A percentile compares a stretch with the other conserved stretches of the same genome.
phyloP scores from a whole-genome alignment of 2,797 vertebrate species.

The Sebastes hopkinsi region DNA sequence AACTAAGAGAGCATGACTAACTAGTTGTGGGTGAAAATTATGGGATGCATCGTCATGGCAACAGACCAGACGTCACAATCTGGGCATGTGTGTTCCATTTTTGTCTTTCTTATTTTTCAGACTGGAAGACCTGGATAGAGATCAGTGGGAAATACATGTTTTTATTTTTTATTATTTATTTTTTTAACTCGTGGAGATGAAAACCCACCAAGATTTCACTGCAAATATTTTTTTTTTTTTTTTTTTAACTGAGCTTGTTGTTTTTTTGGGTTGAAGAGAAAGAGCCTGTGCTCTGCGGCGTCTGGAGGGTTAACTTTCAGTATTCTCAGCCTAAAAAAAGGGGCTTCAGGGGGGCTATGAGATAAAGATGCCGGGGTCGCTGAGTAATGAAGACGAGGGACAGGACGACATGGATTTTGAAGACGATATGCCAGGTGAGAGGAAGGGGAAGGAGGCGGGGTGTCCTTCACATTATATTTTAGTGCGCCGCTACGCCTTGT shows the following conservation, averaged over 20 bases:
- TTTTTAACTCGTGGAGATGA: constrained; percentile 63
- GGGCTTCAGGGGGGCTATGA: constrained; percentile 80
- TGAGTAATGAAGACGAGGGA: constrained; percentile 92
- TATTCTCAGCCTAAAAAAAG: constrained; percentile 76
- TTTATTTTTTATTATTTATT: constrained; percentile 1
- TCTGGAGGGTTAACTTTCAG: constrained; percentile 85
- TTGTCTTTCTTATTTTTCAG: constrained; percentile 89
- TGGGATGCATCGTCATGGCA: constrained; percentile 97
- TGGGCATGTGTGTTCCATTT: constrained; percentile 94
- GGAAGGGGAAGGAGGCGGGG: constrained; percentile 69
- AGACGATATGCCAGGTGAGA: constrained; percentile 94
- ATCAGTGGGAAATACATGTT: constrained; percentile 68
- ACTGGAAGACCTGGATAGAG: constrained; percentile 87
- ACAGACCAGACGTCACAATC: constrained; percentile 98
- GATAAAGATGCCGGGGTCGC: constrained; percentile 93
- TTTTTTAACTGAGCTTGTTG: constrained; percentile 50
- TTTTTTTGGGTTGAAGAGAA: constrained; percentile 75
- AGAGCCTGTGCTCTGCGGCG: constrained; percentile 76
- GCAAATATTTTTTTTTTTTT: background rate
- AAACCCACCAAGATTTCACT: constrained; percentile 74
- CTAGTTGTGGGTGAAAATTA: constrained; percentile 89
- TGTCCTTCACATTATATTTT: constrained; percentile 79
- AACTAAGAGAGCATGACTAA: constrained; percentile 82
- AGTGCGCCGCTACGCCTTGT: constrained; percentile 81
- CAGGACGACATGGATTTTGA: constrained; percentile 93